These are phyloP conservation scores for Cebidichthys violaceus DNA, from an alignment of 2,113 vertebrate species.

Conservation along the genomic window DNA sequence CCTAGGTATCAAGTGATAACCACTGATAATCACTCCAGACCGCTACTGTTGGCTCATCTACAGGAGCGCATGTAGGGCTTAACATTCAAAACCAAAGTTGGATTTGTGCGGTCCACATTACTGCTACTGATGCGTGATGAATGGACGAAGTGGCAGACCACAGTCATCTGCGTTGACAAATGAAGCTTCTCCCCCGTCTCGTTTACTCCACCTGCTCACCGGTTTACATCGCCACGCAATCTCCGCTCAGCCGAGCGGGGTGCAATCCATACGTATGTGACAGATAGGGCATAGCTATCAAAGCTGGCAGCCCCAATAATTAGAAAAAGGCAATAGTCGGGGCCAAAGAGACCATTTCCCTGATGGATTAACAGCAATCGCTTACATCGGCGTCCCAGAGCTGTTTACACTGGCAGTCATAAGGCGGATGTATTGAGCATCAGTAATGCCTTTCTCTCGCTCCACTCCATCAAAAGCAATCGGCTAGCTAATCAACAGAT, in stretches of 20 bases:
- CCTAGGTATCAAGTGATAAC: neutral
- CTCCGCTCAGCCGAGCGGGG: slow-evolving; percentile 35
- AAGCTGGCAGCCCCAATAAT: slow-evolving; percentile 79
- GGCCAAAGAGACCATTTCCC: slow-evolving; percentile 67
- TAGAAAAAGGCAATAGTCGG: slow-evolving; percentile 75
- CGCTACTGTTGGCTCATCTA: slow-evolving; percentile 14
- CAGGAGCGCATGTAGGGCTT: slow-evolving; percentile 1
- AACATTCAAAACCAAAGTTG: slow-evolving; percentile 7
- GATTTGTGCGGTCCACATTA: slow-evolving; percentile 24
- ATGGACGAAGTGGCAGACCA: slow-evolving; percentile 11
- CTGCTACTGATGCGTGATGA: slow-evolving; percentile 40
- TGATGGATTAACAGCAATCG: slow-evolving; percentile 75
- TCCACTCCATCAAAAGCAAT: slow-evolving; percentile 69
- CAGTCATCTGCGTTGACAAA: slow-evolving; percentile 55
- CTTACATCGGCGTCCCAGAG: slow-evolving; percentile 51
- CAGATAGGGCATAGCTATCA: slow-evolving; percentile 73
- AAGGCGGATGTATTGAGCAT: slow-evolving; percentile 64
- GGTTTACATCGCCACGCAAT: slow-evolving; percentile 54
- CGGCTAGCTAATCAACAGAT: slow-evolving; percentile 65
- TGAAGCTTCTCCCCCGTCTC: slow-evolving; percentile 15
- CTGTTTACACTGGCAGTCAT: slow-evolving; percentile 70
- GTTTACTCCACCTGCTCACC: slow-evolving; percentile 46
- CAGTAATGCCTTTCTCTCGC: slow-evolving; percentile 50
- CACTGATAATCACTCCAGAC: neutral
- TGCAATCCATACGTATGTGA: slow-evolving; percentile 70